These are phyloP conservation scores for Schizopygopsis malacanthus DNA, from an alignment of 2,797 vertebrate species.

Conservation along the genomic window DNA sequence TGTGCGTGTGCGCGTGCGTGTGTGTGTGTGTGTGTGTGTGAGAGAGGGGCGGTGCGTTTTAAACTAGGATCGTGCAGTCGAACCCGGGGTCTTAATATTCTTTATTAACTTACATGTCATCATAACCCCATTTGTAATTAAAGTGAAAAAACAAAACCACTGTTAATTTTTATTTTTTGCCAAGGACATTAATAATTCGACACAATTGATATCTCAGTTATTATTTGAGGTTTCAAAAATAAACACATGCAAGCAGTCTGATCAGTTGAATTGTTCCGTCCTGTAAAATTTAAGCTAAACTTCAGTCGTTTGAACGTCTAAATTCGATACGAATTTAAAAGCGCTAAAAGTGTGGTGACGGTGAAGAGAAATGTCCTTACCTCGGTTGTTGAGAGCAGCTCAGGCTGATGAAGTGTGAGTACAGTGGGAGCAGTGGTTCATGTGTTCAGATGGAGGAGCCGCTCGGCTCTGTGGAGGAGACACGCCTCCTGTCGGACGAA, in stretches of 20 bases:
- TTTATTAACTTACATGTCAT: conserved; percentile 56
- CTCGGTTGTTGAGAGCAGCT: conserved; percentile 61
- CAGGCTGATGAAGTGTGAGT: conserved; percentile 62
- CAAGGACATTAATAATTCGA: not conserved
- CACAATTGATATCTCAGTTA: not conserved
- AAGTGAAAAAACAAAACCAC: not conserved
- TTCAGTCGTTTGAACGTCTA: not conserved
- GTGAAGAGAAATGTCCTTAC: conserved; percentile 65
- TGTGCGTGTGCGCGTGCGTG: no score
- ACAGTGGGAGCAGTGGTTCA: conserved; percentile 73
- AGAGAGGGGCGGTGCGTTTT: conserved; percentile 49
- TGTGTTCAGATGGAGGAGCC: conserved; percentile 71
- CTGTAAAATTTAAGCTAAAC: not conserved
- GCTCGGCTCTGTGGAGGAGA: conserved; percentile 76
- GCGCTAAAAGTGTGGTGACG: not conserved
- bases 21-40: no score
- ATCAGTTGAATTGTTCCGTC: not conserved
- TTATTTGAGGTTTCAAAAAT: not conserved
- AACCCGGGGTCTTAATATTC: conserved; percentile 65
- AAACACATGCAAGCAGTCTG: not conserved
- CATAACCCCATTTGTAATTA: conserved; percentile 40
- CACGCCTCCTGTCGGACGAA: conserved; percentile 88
- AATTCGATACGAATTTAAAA: not conserved
- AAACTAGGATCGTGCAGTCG: conserved; percentile 67
- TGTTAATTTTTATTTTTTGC: not conserved